Evolutionary conservation across 2,113 vertebrate genomes (phyloP).

Genomic region (Spea multiplicata): DNA sequence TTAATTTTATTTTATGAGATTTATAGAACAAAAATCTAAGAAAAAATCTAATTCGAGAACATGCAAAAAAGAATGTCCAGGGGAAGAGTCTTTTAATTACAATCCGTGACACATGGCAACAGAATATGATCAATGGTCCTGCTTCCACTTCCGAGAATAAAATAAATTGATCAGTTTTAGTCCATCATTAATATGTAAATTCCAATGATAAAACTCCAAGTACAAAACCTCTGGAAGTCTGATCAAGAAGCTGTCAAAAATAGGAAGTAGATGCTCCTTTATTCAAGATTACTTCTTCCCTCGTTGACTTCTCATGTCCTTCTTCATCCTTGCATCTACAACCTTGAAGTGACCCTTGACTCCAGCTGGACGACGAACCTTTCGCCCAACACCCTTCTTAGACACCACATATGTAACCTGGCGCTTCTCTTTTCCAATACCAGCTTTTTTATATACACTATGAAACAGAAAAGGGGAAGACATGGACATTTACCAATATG

Average conservation of each 20-base stretch:
- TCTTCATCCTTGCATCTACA: constrained; percentile 91
- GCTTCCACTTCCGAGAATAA: neutral
- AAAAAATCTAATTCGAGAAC: too few relatives aligned
- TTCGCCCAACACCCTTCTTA: constrained; percentile 84
- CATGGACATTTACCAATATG: too few relatives aligned
- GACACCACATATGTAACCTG: constrained; percentile 88
- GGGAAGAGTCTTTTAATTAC: too few relatives aligned
- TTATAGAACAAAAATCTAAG: too few relatives aligned
- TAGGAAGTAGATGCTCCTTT: neutral
- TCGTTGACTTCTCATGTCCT: constrained; percentile 80
- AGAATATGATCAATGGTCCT: neutral
- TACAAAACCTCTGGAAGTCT: neutral
- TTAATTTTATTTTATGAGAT: too few relatives aligned
- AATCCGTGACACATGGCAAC: too few relatives aligned
- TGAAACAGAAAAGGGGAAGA: neutral
- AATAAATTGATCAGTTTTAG: neutral
- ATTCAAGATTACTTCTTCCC: constrained; percentile 62
- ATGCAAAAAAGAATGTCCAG: too few relatives aligned
- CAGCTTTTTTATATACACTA: constrained; percentile 96
- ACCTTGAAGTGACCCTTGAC: constrained; percentile 91
- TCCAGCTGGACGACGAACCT: constrained; percentile 79
- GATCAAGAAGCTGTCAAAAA: neutral
- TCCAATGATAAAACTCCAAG: neutral
- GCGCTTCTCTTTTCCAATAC: constrained; percentile 87
- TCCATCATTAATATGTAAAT: neutral